A percentile compares a stretch with the other conserved stretches of the same genome.
Evolutionary conservation across 2,888 invertebrate genomes (phyloP).

Genomic region (Cyclophora albipunctata): DNA sequence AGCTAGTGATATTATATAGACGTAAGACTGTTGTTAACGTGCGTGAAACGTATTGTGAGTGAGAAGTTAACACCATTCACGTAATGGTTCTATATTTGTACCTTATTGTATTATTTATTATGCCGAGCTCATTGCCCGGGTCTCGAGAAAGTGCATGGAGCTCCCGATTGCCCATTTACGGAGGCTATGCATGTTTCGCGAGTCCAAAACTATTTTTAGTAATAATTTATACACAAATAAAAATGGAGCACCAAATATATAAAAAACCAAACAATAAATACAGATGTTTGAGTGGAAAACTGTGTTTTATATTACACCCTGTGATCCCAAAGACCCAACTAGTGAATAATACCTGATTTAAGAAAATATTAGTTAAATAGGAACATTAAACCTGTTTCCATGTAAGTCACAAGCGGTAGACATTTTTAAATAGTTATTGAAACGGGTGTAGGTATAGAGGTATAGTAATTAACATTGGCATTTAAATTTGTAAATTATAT

Average conservation of each 20-base stretch:
- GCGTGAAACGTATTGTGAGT: constrained; percentile 55
- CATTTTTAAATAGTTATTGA: too few relatives aligned
- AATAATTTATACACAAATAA: constrained; percentile 68
- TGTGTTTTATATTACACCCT: constrained; percentile 39
- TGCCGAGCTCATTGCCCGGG: constrained; percentile 72
- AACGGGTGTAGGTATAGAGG: too few relatives aligned
- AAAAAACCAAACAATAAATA: constrained; percentile 67
- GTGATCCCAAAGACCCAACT: constrained; percentile 1
- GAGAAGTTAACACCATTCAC: constrained; percentile 33
- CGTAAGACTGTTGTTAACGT: constrained; percentile 63
- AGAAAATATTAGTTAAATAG: not conserved
- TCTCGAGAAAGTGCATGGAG: constrained; percentile 45
- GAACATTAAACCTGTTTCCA: too few relatives aligned
- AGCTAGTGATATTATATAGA: constrained; percentile 71
- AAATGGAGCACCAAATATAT: constrained; percentile 74
- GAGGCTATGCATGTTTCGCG: constrained; percentile 50
- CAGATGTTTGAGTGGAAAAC: constrained; percentile 63
- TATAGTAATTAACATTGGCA: too few relatives aligned
- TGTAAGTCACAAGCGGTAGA: too few relatives aligned
- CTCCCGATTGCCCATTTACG: constrained; percentile 71
- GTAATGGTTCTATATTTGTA: constrained; percentile 47
- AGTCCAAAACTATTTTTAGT: constrained; percentile 64
- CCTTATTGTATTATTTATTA: constrained; percentile 72
- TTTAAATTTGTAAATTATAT: too few relatives aligned
- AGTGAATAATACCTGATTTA: not conserved